Conservation (phyloP, 2,888 invertebrate species). For the Catocala fraxini region DNA sequence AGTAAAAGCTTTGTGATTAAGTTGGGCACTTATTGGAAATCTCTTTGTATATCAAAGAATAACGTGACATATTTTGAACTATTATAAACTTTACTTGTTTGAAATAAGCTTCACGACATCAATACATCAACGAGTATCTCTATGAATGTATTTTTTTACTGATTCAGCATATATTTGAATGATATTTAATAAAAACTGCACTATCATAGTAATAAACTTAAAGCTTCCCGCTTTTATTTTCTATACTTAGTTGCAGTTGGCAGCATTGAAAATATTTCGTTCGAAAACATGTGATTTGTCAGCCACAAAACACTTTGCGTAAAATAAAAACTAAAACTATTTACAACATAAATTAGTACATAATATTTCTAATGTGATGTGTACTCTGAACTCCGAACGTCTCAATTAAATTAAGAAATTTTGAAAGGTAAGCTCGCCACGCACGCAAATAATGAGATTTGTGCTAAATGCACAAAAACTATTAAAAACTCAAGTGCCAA, state of each 20-base stretch:
- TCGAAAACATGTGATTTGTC: constrained; percentile 2
- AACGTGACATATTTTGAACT: no score
- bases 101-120: no score
- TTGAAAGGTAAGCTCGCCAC: no score
- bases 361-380: no score
- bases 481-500: background rate
- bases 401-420: no score
- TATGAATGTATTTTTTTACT: background rate
- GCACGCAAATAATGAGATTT: background rate
- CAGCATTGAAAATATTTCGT: constrained; percentile 15
- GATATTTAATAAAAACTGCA: background rate
- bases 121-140: no score
- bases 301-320: no score
- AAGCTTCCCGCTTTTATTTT: constrained; percentile 27
- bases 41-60: background rate
- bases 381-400: no score
- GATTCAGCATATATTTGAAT: background rate
- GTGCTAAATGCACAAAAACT: background rate
- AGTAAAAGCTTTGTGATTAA: background rate
- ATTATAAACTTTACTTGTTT: no score
- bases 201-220: constrained; percentile 4
- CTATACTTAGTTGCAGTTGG: constrained; percentile 14
- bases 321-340: no score
- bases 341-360: no score
- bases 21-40: background rate